Evolutionary conservation across 2,888 invertebrate species (phyloP).

Genomic region (Pinctada fucata): DNA sequence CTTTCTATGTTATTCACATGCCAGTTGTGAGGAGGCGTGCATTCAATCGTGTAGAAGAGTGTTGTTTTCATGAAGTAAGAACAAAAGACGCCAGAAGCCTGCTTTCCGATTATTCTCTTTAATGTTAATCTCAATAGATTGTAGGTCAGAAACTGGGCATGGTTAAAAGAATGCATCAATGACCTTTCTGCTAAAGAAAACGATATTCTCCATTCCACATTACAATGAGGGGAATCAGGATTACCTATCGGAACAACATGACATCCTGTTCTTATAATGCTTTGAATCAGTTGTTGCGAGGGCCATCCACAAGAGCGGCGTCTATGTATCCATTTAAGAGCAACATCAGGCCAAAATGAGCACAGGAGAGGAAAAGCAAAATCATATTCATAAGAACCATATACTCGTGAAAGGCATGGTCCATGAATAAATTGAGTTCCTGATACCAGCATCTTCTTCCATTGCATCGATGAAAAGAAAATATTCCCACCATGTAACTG

Average conservation of each 20-base stretch:
- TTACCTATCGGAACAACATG: conserved; percentile 35
- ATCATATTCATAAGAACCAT: conserved; percentile 11
- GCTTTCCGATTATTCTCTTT: neutral
- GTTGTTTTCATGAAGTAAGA: conserved; percentile 41
- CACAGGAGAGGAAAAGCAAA: neutral
- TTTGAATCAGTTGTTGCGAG: neutral
- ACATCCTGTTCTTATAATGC: conserved; percentile 29
- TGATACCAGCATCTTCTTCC: too few species aligned
- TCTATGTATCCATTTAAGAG: conserved; percentile 13
- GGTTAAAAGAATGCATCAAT: conserved; percentile 32
- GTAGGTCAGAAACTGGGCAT: conserved; percentile 34
- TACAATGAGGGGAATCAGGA: neutral
- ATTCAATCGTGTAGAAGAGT: conserved; percentile 35
- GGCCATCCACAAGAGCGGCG: conserved; percentile 19
- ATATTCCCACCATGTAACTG: too few species aligned
- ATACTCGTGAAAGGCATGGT: neutral
- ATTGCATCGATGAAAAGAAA: too few species aligned
- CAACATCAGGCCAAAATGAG: conserved; percentile 1
- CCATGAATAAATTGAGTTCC: neutral
- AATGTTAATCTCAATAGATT: conserved; percentile 11
- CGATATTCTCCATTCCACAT: conserved; percentile 36
- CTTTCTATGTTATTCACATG: conserved; percentile 13
- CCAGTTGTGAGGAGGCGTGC: conserved; percentile 23
- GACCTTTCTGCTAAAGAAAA: conserved; percentile 30
- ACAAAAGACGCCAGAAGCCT: conserved; percentile 28